Base-by-base conservation (phyloP, 1,140 invertebrate genomes). In the Rhopalosiphum maidis region DNA sequence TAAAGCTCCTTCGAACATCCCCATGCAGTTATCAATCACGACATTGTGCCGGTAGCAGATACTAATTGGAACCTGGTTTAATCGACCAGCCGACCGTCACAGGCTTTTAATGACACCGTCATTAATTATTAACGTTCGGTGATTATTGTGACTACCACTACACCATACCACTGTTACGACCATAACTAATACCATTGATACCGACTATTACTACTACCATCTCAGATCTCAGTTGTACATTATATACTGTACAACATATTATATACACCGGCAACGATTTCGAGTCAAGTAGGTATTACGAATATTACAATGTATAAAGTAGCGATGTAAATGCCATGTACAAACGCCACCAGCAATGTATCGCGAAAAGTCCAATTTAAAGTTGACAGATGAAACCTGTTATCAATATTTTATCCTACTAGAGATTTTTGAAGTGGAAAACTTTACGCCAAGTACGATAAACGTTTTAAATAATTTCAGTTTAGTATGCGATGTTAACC, bases 21-120 rank as follows among this genome's bases (percentile, higher is more conserved):
- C 37, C 37, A 4, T 43, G 37, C 37, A 41, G 83, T 85, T 85
- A 85, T 85, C 83, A 85, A 85, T 85, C 83, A 85, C 83, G 37
- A 85, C 83, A 23, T 85, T 43, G 83, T 85, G 83, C 41, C 83
- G 83, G 35, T 43, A 85, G 9, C 37, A 85, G 23, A 85, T 85
- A 85, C 83, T 41, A 41, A 85, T 85, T 83, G 82, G 82, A 85
- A 85, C 41, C 37, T 85, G 37, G 83, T 85, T 41, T 85, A 41
- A 85, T 85, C 83, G 83, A 85, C 82, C 35, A 25, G 37, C 83
- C 83, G 83, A 85, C 83, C 37, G 37, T 41, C 83, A 15, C 83
- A 11, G 41, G 35, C 83, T 85, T 85, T 41, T 85, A 85, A 77
- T 41, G 37, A 85, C 83, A 85, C 83, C 37, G 37, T 41, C 22